Conservation (phyloP, 2,797 vertebrate species). For the Schizopygopsis malacanthus region DNA sequence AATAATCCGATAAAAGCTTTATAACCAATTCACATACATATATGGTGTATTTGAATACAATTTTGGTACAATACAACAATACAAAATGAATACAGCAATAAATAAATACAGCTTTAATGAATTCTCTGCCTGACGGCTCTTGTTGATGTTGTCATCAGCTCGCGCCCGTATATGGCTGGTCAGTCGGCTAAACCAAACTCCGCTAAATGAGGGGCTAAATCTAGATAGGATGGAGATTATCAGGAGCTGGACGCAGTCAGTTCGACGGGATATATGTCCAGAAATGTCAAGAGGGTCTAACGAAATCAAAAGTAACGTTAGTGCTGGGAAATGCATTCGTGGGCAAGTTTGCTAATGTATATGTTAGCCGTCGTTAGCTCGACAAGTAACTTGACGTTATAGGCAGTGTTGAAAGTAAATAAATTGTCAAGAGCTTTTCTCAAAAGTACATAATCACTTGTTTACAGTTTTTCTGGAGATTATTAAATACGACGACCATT, state of each 20-base stretch:
- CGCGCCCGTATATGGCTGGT: not conserved
- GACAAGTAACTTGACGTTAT: not conserved
- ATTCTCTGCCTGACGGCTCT: not conserved
- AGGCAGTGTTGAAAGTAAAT: not conserved
- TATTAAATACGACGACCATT: not conserved
- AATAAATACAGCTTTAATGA: not conserved
- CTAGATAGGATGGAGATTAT: constrained; percentile 6
- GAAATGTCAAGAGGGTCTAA: constrained; percentile 3
- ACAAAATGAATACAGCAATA: not conserved
- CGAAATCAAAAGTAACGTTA: not conserved
- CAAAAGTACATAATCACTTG: not conserved
- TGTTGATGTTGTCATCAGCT: constrained; percentile 10
- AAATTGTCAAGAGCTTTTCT: not conserved
- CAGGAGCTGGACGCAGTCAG: not conserved
- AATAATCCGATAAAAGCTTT: not conserved
- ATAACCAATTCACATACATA: not conserved
- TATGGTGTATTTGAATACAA: not conserved
- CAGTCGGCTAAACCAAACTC: not conserved
- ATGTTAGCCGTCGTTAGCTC: constrained; percentile 1
- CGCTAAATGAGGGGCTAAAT: constrained; percentile 6
- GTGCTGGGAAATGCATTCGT: not conserved
- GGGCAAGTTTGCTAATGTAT: not conserved
- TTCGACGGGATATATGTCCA: constrained; percentile 1
- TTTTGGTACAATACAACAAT: not conserved
- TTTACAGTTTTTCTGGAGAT: not conserved